Evolutionary conservation across 2,113 vertebrate species (phyloP), one percentile per base, ranked within the genome.

Genomic region (Marmota flaviventris): DNA sequence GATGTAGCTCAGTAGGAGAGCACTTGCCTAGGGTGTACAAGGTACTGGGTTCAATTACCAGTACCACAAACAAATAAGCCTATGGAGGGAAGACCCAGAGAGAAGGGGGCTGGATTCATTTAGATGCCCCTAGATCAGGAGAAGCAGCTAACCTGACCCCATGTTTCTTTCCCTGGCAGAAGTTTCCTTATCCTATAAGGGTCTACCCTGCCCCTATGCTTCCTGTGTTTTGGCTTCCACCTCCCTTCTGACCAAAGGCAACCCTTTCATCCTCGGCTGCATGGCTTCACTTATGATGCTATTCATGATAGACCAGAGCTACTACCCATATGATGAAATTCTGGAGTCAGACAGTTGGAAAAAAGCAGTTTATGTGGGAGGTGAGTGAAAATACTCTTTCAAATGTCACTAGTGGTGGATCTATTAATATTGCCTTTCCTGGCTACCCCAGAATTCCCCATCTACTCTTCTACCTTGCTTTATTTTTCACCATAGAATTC

Each of bases 321-420:
- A 98, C 98, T 99, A 99, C 96, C 99, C 99, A 29, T 99, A 99
- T 0, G 99, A 99, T 96, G 98, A 98, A 88, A 98, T 99, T 93
- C 98, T 99, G 96, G 99, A 99, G 97, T 99, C 99, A 0, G 99
- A 99, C 97, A 98, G 98, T 67, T 99, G 99, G 99, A 99, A 99
- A 97, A 99, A 99, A 98, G 85, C 93, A 6, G 98, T 99, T 84
- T 99, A 99, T 1, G 98, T 98, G 2, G 99, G 99, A 98, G 99
- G 99, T 99, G 98, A 98, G 97, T 96, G 73, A 77, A 20, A 65
- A 42, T 9, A 8, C 42, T 37, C 27, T 67, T 32, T 86, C 45
- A 34, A 17, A 61, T 4, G 24, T 51, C 56, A 22, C 61, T 29
- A 3, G 24, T 42, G 42, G 51, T 16, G 0, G 0, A 4, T 32